Evolutionary conservation across 2,113 vertebrate species (phyloP).

Genomic region (Centropristis striata): DNA sequence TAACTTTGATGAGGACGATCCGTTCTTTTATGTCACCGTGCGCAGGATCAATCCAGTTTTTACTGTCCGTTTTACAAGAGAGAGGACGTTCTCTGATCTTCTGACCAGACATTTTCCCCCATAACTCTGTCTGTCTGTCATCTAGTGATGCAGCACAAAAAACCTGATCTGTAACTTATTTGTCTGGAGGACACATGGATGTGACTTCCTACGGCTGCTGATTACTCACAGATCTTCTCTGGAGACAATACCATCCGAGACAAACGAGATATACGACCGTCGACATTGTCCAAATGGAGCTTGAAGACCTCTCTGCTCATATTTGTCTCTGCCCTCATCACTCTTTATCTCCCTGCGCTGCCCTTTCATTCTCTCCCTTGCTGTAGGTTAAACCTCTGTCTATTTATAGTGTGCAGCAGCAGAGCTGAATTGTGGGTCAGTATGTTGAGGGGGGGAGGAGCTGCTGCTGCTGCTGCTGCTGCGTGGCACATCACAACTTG

Average conservation of each 20-base stretch:
- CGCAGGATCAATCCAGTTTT: neutral
- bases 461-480: neutral
- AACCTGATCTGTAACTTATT: constrained; percentile 8
- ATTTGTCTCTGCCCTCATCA: constrained; percentile 36
- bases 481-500: constrained; percentile 33
- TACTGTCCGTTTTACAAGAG: neutral
- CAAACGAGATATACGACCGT: neutral
- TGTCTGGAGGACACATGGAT: constrained; percentile 44
- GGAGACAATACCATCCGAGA: neutral
- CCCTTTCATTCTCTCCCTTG: constrained; percentile 36
- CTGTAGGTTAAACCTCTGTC: constrained; percentile 74
- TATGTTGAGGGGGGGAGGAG: constrained; percentile 71
- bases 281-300: neutral
- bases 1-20: constrained; percentile 24
- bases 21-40: neutral
- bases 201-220: constrained; percentile 36
- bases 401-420: constrained; percentile 75
- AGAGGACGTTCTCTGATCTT: constrained; percentile 1
- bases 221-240: constrained; percentile 17
- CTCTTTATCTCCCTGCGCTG: constrained; percentile 19
- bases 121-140: constrained; percentile 18
- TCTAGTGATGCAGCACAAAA: constrained; percentile 9
- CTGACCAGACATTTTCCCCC: neutral
- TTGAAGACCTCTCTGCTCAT: constrained; percentile 2
- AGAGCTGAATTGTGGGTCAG: constrained; percentile 77